Evolutionary conservation across 64 coral and sea anemone genomes (phyloP), one percentile per base, ranked within the genome.

Genomic region (Montipora foliosa): DNA sequence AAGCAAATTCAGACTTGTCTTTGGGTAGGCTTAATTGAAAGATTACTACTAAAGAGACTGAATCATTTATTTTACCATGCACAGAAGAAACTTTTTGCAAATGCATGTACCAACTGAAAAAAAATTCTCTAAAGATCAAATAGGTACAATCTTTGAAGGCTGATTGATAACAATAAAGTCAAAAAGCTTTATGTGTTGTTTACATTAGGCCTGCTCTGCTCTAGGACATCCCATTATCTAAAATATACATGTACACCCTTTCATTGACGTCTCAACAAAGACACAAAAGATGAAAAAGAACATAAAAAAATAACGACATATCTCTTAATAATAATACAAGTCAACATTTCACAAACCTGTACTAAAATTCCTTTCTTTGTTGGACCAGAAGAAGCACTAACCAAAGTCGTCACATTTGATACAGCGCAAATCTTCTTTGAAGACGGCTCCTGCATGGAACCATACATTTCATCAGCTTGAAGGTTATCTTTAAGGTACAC

Each of bases 311-410:
- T 0, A 64, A 64, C 13, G 13, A 7, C 14, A 64, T 57, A 11
- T 8, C 9, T 14, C 8, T 64, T 64, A 14, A 64, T 8, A 57
- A 8, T 11, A 57, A 64, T 64, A 64, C 61, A 64, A 15, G 61
- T 12, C 3, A 12, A 15, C 61, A 64, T 47, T 48, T 45, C 12
- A 71, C 82, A 71, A 22, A 86, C 82, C 82, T 86, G 82, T 11
- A 86, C 82, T 50, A 86, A 86, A n/a, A 86, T 67, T 72, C 82
- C 82, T 86, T 86, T 86, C 82, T 86, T 86, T 11, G 82, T 50
- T 22, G 66, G 25, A 71, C 16, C 66, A 19, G 82, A 64, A 11
- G 82, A 86, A 21, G 64, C 61, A 49, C 71, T 45, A 72, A 48
- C 82, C 68, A 71, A 71, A 8, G 66, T 12, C 5, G 82, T 72